Conservation (phyloP, 2,888 invertebrate genomes). For the Fragum sueziense region DNA sequence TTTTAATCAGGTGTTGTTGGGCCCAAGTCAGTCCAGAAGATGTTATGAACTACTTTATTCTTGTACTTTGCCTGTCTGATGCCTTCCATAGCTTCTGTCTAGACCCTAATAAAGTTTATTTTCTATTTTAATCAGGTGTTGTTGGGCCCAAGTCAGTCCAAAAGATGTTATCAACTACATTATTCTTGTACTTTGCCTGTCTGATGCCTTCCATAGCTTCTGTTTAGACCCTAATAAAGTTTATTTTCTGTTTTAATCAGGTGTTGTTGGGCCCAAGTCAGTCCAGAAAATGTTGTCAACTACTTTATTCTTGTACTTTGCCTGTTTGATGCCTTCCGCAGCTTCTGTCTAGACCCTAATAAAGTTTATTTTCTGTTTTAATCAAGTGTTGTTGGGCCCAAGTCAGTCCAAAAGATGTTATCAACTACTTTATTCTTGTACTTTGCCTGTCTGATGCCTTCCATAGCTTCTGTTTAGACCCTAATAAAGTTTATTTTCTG, state of each 20-base stretch:
- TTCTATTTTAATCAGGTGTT: no score
- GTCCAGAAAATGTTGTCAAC: constrained; percentile 85
- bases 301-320: constrained; percentile 85
- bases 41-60: constrained; percentile 85
- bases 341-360: no score
- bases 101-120: no score
- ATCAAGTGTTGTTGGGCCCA: constrained; percentile 83
- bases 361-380: no score
- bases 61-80: constrained; percentile 86
- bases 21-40: constrained; percentile 84
- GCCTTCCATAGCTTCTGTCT: constrained; percentile 86
- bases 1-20: constrained; percentile 84
- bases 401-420: constrained; percentile 84
- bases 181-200: constrained; percentile 86
- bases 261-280: constrained; percentile 83
- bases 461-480: constrained; percentile 86
- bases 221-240: no score
- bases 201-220: constrained; percentile 86
- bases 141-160: constrained; percentile 83
- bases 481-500: no score
- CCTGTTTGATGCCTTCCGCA: constrained; percentile 85
- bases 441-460: constrained; percentile 85
- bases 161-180: constrained; percentile 85
- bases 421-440: constrained; percentile 85
- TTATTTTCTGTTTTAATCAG: no score